Conservation (phyloP, 2,888 invertebrate species). For the Epistrophe grossulariae region DNA sequence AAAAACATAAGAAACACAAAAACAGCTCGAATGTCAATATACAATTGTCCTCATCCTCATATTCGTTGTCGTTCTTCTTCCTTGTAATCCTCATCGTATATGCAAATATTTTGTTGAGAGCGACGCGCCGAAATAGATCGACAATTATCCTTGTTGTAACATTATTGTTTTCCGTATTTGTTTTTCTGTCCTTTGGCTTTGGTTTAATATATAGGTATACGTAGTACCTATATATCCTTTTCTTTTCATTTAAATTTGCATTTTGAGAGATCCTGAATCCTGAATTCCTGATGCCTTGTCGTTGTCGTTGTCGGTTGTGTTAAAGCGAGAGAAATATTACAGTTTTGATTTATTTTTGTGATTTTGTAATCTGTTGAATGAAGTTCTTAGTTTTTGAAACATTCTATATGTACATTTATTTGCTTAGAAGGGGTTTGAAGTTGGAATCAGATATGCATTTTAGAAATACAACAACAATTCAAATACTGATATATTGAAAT, state of each 20-base stretch:
- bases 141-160: slow-evolving; percentile 72
- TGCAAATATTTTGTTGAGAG: slow-evolving; percentile 64
- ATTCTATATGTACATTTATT: slow-evolving; percentile 2
- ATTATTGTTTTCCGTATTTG: slow-evolving; percentile 72
- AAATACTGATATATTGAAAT: too few species aligned
- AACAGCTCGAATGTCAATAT: slow-evolving; percentile 39
- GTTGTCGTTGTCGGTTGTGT: not conserved
- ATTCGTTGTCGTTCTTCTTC: not conserved
- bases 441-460: slow-evolving; percentile 14
- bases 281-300: not conserved
- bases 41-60: not conserved
- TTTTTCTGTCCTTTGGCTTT: slow-evolving; percentile 54
- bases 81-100: slow-evolving; percentile 36
- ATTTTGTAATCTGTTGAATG: slow-evolving; percentile 65
- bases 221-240: not conserved
- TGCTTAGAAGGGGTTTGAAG: not conserved
- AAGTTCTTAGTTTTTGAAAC: slow-evolving; percentile 47
- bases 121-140: slow-evolving; percentile 64
- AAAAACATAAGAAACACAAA: slow-evolving; percentile 31
- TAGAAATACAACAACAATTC: not conserved
- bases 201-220: not conserved
- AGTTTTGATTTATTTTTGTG: slow-evolving; percentile 69
- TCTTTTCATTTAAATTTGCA: slow-evolving; percentile 25
- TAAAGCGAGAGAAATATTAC: slow-evolving; percentile 34
- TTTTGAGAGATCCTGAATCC: slow-evolving; percentile 6